Percentiles rank a stretch among this genome's conserved stretches.
Evolutionary conservation across 2,113 vertebrate species (phyloP).

Genomic region (Gadus chalcogrammus): DNA sequence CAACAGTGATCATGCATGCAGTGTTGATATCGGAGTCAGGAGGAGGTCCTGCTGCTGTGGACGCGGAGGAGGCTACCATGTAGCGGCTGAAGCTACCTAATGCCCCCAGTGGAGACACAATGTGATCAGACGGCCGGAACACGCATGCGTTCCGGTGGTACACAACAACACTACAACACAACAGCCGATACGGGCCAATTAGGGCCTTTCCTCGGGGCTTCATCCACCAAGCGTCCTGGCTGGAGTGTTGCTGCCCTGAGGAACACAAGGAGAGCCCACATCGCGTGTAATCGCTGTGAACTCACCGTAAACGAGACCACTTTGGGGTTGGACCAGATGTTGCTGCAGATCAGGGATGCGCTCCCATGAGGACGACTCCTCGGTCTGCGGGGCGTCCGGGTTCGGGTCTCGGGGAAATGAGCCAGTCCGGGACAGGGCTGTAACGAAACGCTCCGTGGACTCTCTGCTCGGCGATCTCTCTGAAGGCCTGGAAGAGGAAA

Average conservation of each 20-base stretch:
- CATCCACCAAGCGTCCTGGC: background rate
- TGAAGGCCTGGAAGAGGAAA: constrained; percentile 60
- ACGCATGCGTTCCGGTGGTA: too few species aligned
- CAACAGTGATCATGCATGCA: background rate
- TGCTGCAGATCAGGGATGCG: constrained; percentile 42
- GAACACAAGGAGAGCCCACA: constrained; percentile 47
- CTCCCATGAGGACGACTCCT: constrained; percentile 46
- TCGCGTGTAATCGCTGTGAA: constrained; percentile 33
- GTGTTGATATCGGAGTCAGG: background rate
- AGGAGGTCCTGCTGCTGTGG: background rate
- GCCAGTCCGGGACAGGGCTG: constrained; percentile 53
- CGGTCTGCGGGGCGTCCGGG: constrained; percentile 39
- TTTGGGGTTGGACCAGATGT: constrained; percentile 48
- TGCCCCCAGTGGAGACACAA: too few species aligned
- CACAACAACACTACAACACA: too few species aligned
- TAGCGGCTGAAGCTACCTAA: background rate
- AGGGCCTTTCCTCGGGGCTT: background rate
- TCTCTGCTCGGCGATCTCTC: background rate
- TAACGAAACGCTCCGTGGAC: constrained; percentile 23
- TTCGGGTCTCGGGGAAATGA: constrained; percentile 13
- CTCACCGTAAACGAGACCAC: constrained; percentile 54
- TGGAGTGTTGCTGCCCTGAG: constrained; percentile 29
- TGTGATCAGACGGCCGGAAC: too few species aligned
- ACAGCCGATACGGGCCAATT: too few species aligned
- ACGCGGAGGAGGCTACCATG: constrained; percentile 15